phyloP scores from a whole-genome alignment of 37 sponge, comb jelly and placozoan species.

The Ephydatia muelleri region DNA sequence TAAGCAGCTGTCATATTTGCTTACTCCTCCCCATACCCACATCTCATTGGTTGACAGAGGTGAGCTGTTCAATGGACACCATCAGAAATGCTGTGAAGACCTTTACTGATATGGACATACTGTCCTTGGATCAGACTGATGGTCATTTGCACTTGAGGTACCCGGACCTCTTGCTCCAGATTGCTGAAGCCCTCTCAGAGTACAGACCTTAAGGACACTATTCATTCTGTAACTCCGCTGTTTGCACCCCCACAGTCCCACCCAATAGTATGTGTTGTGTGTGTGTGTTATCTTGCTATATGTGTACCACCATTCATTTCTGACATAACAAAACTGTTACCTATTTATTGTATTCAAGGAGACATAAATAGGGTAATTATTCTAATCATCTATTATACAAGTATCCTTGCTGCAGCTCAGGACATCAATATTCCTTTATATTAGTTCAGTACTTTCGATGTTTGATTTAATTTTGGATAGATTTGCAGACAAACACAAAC shows the following conservation, averaged over 20 bases:
- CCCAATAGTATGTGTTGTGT: neutral
- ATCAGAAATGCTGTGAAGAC: constrained; percentile 64
- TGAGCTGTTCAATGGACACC: constrained; percentile 70
- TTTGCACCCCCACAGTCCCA: neutral
- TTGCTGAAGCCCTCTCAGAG: constrained; percentile 19
- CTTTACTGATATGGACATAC: constrained; percentile 38
- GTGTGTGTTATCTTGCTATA: neutral
- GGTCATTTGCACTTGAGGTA: neutral
- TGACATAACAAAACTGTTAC: too few relatives aligned
- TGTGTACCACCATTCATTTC: neutral
- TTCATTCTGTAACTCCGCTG: neutral
- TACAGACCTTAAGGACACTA: constrained; percentile 21
- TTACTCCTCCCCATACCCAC: too few relatives aligned
- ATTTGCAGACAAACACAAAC: too few relatives aligned
- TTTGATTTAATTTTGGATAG: too few relatives aligned
- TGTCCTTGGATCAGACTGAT: constrained; percentile 13
- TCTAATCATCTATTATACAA: too few relatives aligned
- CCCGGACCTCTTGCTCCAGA: constrained; percentile 5
- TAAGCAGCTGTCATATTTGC: too few relatives aligned
- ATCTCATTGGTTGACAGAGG: too few relatives aligned
- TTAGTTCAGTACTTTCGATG: too few relatives aligned
- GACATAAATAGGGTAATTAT: too few relatives aligned
- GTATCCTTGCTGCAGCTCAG: too few relatives aligned
- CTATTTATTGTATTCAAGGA: too few relatives aligned
- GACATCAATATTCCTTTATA: too few relatives aligned